Evolutionary conservation across 2,888 invertebrate genomes (phyloP).

Genomic region (Eueremaeus valkanovi): DNA sequence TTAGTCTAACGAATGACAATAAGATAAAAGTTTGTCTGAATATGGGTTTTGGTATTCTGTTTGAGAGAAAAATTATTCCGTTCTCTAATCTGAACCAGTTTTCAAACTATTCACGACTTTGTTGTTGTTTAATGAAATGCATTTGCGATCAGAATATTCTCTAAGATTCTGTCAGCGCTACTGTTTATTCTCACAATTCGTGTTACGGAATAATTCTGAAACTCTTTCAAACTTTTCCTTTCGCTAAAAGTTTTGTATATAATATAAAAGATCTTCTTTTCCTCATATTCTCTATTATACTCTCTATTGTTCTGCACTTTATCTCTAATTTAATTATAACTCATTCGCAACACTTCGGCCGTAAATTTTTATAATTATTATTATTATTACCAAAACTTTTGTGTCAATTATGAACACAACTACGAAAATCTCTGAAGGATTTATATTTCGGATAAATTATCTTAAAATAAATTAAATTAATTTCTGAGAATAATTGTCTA

Average conservation of each 20-base stretch:
- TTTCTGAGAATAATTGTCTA: no score
- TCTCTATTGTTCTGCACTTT: neutral
- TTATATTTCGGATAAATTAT: neutral
- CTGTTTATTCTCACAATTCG: neutral
- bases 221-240: neutral
- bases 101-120: neutral
- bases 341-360: neutral
- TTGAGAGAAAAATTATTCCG: neutral
- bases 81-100: neutral
- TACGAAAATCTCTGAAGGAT: neutral
- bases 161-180: neutral
- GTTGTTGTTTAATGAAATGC: conserved; percentile 3
- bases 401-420: neutral
- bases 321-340: conserved; percentile 1
- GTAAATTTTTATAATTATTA: neutral
- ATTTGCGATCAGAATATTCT: neutral
- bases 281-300: neutral
- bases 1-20: conserved; percentile 5
- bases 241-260: no score
- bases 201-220: conserved; percentile 7
- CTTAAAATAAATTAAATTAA: no score
- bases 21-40: neutral
- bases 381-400: neutral
- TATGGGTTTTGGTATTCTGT: neutral
- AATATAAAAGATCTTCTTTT: no score